Evolutionary conservation across 2,113 vertebrate species (phyloP), one percentile per base, ranked within the genome.

Genomic region (Brevimyrus niger): DNA sequence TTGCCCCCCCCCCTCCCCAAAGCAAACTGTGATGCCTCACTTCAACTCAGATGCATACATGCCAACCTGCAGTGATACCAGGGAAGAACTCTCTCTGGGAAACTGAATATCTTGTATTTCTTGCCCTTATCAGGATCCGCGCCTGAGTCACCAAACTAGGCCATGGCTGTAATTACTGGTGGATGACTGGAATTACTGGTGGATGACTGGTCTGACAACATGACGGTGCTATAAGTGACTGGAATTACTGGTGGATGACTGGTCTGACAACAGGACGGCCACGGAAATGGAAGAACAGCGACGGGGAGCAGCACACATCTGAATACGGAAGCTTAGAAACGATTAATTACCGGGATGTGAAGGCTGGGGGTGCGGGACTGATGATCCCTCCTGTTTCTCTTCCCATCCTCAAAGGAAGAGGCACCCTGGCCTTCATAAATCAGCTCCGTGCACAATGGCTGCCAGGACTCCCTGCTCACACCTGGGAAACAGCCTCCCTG

Each of bases 381-480:
- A 80, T 51, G 65, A 88, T 35, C 31, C 19, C 3, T 3, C 15
- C 73, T 3, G 19, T 35, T 86, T 46, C 53, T 38, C 89, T 38
- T 73, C 65, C 86, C 17, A 9, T 82, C 46, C 23, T 13, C 15
- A 80, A 90, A 87, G 42, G 48, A 87, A 89, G 44, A 44, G 80
- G 21, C 48, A 19, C 44, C 84, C 44, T 19, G n/a, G 55, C 38
- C 48, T 69, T 50, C 61, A 87, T 90, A 90, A 90, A 90, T 90
- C 89, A 89, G 53, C 17, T 17, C 58, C 51, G n/a, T 13, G 42
- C n/a, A 89, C 58, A 87, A 44, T 44, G 55, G 27, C 15, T 87
- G 89, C 53, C 84, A 90, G 47, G 47, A 53, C 65, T 17, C 31
- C 42, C 44, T 31, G 4, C 50, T 86, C 65, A 48, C 46, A 27